Evolutionary conservation across 2,888 invertebrate genomes (phyloP).

Genomic region (Ochropacha duplaris): DNA sequence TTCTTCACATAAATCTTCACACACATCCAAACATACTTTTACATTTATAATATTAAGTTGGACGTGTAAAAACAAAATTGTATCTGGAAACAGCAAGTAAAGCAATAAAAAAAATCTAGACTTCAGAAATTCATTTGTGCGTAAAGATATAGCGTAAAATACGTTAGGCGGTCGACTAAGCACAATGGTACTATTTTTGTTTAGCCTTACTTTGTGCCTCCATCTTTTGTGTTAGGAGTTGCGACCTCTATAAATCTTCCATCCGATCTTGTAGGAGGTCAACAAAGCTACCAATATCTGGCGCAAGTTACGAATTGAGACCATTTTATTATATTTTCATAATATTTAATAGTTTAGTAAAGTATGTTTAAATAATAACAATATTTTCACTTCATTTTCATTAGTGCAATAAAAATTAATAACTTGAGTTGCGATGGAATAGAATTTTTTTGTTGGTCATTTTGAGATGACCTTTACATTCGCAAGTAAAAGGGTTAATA

Average conservation of each 20-base stretch:
- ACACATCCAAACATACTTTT: too few species aligned
- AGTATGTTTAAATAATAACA: too few species aligned
- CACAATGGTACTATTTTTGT: conserved; percentile 30
- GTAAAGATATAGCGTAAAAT: conserved; percentile 17
- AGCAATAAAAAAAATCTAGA: conserved; percentile 1
- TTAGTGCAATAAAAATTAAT: too few species aligned
- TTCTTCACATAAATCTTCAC: too few species aligned
- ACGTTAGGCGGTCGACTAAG: conserved; percentile 15
- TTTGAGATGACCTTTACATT: too few species aligned
- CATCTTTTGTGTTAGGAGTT: conserved; percentile 53
- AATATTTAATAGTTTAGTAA: too few species aligned
- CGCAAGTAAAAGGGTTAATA: too few species aligned
- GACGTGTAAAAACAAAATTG: background rate
- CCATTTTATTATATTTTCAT: background rate
- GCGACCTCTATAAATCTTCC: conserved; percentile 69
- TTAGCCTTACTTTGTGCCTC: conserved; percentile 35
- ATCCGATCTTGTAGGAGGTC: conserved; percentile 53
- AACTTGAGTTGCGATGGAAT: too few species aligned
- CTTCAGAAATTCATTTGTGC: conserved; percentile 9
- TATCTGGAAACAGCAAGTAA: background rate
- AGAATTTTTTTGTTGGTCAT: too few species aligned
- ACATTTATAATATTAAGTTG: too few species aligned
- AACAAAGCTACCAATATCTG: conserved; percentile 42
- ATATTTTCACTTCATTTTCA: too few species aligned
- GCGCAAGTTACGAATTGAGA: conserved; percentile 19